A percentile compares a stretch with the other conserved stretches of the same genome.
These are phyloP conservation scores for Drosophila parabipectinata DNA, from an alignment of 1,140 invertebrate genomes.

Conservation along the genomic window DNA sequence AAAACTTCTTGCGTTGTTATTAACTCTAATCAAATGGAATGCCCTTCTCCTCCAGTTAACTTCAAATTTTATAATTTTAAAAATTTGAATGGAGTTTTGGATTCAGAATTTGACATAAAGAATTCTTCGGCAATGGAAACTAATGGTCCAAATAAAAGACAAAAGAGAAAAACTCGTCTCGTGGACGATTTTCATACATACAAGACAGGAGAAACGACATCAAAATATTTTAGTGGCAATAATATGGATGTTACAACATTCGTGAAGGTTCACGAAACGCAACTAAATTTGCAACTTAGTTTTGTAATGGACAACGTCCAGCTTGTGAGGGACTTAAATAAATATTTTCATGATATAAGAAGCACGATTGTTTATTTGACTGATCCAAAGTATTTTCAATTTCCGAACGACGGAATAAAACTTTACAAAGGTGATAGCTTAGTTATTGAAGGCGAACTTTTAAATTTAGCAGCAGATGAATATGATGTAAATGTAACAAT, in stretches of 20 bases:
- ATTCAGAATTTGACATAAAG: neutral
- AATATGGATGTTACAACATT: slow-evolving; percentile 64
- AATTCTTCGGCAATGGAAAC: slow-evolving; percentile 10
- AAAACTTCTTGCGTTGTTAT: slow-evolving; percentile 93
- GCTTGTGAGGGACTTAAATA: slow-evolving; percentile 93
- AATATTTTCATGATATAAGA: slow-evolving; percentile 91
- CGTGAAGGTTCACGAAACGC: slow-evolving; percentile 85
- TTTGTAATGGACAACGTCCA: slow-evolving; percentile 98
- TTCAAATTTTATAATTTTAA: slow-evolving; percentile 84
- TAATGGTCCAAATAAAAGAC: slow-evolving; percentile 10
- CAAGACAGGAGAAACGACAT: slow-evolving; percentile 31
- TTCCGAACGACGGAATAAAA: slow-evolving; percentile 92
- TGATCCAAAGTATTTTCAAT: slow-evolving; percentile 96
- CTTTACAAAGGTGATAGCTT: slow-evolving; percentile 97
- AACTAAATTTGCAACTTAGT: slow-evolving; percentile 90
- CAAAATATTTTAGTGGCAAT: slow-evolving; percentile 41
- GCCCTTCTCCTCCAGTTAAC: slow-evolving; percentile 94
- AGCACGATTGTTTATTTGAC: slow-evolving; percentile 94
- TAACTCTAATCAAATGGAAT: slow-evolving; percentile 96
- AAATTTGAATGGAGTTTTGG: neutral
- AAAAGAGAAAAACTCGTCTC: slow-evolving; percentile 15
- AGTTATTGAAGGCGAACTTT: slow-evolving; percentile 97
- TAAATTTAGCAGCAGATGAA: slow-evolving; percentile 96
- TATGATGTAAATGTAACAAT: slow-evolving; percentile 97
- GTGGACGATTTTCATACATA: slow-evolving; percentile 56